Conservation (phyloP, 2,797 vertebrate genomes). For the Argya squamiceps region DNA sequence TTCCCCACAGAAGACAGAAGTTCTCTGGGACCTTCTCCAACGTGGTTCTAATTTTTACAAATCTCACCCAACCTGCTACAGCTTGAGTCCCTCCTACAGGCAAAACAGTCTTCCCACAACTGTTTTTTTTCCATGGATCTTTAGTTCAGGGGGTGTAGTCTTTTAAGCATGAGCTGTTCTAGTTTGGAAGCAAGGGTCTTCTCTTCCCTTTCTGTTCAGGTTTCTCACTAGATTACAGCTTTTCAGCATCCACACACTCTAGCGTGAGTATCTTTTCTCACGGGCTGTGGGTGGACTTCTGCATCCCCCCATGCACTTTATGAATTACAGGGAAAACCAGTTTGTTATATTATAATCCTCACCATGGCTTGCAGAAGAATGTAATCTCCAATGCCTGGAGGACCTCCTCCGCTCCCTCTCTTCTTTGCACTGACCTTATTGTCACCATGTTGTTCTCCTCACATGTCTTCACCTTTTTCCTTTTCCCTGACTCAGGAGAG, state of each 20-base stretch:
- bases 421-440: neutral
- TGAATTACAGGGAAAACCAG: neutral
- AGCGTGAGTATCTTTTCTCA: neutral
- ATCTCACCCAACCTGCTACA: too few species aligned
- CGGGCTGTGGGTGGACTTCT: fast-evolving
- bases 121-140: neutral
- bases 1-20: neutral
- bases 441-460: neutral
- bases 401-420: neutral
- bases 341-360: neutral
- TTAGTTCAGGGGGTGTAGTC: too few species aligned
- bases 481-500: neutral
- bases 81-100: fast-evolving
- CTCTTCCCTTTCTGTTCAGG: neutral
- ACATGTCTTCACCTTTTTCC: neutral
- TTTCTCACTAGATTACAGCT: neutral
- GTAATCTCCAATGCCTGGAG: neutral
- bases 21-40: neutral
- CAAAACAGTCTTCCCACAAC: neutral
- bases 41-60: neutral
- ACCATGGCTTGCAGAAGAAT: neutral
- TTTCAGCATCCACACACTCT: neutral
- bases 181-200: neutral
- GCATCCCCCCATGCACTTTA: neutral
- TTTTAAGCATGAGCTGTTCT: neutral